Percentiles rank a stretch among this genome's conserved stretches.
Conservation (phyloP, 2,113 vertebrate species). For the Neomonachus schauinslandi region DNA sequence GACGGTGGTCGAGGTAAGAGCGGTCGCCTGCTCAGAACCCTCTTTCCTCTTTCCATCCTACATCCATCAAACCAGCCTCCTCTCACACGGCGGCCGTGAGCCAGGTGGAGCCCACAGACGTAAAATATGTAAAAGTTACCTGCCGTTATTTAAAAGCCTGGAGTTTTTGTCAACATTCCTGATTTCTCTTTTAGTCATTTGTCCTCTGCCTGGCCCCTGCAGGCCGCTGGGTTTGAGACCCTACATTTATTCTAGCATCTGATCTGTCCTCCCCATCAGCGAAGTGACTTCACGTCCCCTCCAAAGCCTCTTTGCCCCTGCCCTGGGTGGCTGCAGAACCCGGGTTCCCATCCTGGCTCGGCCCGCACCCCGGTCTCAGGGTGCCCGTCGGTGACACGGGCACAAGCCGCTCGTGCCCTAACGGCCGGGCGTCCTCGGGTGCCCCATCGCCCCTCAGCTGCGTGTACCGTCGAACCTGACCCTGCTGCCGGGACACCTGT, state of each 20-base stretch:
- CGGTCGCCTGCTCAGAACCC: neutral
- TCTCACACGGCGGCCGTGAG: neutral
- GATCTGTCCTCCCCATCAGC: too few species aligned
- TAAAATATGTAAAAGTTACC: neutral
- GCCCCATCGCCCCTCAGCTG: slow-evolving; percentile 80
- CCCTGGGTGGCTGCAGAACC: neutral
- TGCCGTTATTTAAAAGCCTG: neutral
- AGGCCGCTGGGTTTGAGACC: neutral
- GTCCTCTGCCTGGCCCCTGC: neutral
- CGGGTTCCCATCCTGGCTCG: neutral
- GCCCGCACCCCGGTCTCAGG: neutral
- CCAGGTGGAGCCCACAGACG: neutral
- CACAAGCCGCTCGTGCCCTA: neutral
- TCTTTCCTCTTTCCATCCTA: neutral
- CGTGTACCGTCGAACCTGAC: slow-evolving; percentile 85
- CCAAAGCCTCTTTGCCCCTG: neutral
- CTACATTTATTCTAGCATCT: neutral
- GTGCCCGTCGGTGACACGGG: neutral
- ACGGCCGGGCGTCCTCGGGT: neutral
- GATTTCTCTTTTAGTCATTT: too few species aligned
- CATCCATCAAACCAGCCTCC: neutral
- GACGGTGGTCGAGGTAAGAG: slow-evolving; percentile 87
- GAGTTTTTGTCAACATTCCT: neutral
- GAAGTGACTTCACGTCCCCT: neutral
- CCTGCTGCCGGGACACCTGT: slow-evolving; percentile 91